Evolutionary conservation across 2,797 vertebrate genomes (phyloP), one percentile per base, ranked within the genome.

Genomic region (Pyrocephalus nanus): DNA sequence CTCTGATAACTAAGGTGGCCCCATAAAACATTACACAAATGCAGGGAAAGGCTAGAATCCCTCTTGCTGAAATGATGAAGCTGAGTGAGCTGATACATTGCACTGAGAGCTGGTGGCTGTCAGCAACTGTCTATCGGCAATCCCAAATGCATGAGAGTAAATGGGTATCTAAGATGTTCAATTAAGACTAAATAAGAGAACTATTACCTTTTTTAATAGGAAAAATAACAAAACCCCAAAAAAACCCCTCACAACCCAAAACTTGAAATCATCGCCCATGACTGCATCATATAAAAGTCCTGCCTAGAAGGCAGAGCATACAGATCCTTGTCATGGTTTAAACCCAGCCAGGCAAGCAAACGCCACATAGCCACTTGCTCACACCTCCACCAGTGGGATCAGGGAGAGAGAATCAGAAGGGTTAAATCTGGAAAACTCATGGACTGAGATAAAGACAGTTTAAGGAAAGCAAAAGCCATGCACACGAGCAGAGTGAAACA

Each of bases 311-410:
- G 19, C 18, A 84, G 54, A 74, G n/a, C 5, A 5, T 22, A 47
- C 1, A 11, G 40, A 67, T 65, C 40, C 34, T 60, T 21, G 45
- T 25, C 15, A 13, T 42, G 42, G 34, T 42, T 62, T 42, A 60
- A 42, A 23, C 21, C 5, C 40, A 61, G 48, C 26, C 70, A 74
- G 62, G 40, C 62, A 61, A 42, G 62, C 54, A 48, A 36, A 50
- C 30, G 40, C 26, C 0, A 0, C 32, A 18, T 3, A 60, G 61
- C 11, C 0, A 1, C 21, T 54, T 55, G 7, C 34, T 55, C 70
- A 36, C 47, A 54, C 34, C 70, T 69, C 15, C 30, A 27, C 15
- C 48, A 69, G 42, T 0, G 2, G 11, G 10, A 48, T 2, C 0
- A 0, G 40, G 18, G 27, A n/a, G 32, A 29, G 11, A 69, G 8